Evolutionary conservation across 2,113 vertebrate species (phyloP).

Genomic region (Prunella himalayana): DNA sequence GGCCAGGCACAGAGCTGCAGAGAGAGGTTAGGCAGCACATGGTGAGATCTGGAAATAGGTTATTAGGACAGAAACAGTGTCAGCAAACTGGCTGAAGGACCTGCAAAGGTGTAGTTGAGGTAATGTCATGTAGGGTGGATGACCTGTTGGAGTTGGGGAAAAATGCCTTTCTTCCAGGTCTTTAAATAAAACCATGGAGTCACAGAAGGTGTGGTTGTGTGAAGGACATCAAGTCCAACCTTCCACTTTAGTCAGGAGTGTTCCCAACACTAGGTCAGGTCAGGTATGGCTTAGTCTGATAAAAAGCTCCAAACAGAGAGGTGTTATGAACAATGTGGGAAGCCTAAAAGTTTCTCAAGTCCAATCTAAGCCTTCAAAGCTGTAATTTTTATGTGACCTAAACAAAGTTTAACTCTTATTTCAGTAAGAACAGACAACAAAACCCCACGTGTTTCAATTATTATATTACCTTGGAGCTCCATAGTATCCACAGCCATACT

Average conservation of each 20-base stretch:
- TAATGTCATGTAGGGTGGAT: not conserved
- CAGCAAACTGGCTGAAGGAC: not conserved
- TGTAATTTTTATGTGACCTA: not conserved
- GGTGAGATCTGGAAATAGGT: not conserved
- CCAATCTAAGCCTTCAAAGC: not conserved
- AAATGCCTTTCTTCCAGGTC: not conserved
- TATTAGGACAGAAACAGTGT: not conserved
- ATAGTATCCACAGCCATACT: constrained; percentile 58
- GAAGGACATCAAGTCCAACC: not conserved
- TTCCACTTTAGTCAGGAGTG: not conserved
- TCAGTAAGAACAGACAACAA: not conserved
- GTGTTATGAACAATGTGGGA: not conserved
- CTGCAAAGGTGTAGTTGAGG: not conserved
- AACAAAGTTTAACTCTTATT: not conserved
- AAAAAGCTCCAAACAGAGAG: not conserved
- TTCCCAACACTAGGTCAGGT: not conserved
- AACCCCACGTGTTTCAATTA: accelerated
- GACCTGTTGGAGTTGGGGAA: not conserved
- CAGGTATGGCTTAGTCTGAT: not conserved
- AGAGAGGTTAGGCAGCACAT: accelerated
- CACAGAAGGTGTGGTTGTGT: not conserved
- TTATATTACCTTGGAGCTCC: constrained; percentile 44
- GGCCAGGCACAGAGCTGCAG: not conserved
- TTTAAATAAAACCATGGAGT: not conserved
- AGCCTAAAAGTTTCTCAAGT: not conserved